Percentiles rank a stretch among this genome's conserved stretches.
phyloP scores from a whole-genome alignment of 1,140 invertebrate species.

The Anoplolepis gracilipes region DNA sequence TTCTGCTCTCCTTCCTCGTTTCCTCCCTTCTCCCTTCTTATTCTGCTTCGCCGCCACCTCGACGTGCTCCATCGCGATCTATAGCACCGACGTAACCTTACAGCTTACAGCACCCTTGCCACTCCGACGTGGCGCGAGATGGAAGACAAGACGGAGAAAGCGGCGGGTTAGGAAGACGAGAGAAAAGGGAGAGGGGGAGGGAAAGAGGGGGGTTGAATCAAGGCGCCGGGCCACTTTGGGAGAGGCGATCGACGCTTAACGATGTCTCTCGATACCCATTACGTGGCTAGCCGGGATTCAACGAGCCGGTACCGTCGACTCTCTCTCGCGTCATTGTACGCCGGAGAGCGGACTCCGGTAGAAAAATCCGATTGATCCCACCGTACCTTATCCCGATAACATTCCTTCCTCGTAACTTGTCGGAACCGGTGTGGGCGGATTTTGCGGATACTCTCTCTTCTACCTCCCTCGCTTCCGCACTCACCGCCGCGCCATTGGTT shows the following conservation, averaged over 20 bases:
- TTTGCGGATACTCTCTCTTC: constrained; percentile 45
- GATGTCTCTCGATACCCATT: constrained; percentile 76
- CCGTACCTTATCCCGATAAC: constrained; percentile 38
- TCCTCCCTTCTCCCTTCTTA: constrained; percentile 21
- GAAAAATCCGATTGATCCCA: constrained; percentile 70
- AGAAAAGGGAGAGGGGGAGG: constrained; percentile 13
- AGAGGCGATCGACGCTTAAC: constrained; percentile 77
- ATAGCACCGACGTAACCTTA: constrained; percentile 62
- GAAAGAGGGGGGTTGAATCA: constrained; percentile 49
- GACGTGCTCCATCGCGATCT: constrained; percentile 68
- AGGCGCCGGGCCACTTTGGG: constrained; percentile 80
- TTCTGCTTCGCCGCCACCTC: constrained; percentile 35
- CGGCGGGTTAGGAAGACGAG: neutral
- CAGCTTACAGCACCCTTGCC: constrained; percentile 42
- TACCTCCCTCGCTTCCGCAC: neutral
- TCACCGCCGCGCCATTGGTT: constrained; percentile 2
- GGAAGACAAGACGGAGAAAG: constrained; percentile 50
- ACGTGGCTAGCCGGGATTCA: constrained; percentile 70
- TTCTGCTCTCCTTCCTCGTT: constrained; percentile 7
- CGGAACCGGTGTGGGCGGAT: constrained; percentile 43
- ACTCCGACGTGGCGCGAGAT: constrained; percentile 49
- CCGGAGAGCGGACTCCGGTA: constrained; percentile 32
- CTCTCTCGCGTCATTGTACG: constrained; percentile 60
- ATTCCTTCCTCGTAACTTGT: constrained; percentile 49
- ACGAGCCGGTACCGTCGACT: constrained; percentile 57